Base-by-base conservation (phyloP, 1,140 invertebrate genomes). In the Drosophila rhopaloa region DNA sequence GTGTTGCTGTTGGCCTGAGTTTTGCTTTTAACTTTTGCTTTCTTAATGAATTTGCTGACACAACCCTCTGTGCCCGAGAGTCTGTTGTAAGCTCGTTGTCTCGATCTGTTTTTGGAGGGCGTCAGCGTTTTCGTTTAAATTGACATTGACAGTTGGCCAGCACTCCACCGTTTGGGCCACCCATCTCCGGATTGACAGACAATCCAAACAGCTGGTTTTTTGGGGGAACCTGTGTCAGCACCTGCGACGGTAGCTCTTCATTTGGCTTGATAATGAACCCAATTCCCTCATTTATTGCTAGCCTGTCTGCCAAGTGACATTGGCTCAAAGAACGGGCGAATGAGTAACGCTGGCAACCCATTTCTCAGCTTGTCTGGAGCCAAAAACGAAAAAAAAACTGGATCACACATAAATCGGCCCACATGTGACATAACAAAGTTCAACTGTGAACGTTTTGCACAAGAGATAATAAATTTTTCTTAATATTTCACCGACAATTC, bases 401-500 rank as follows among this genome's bases (percentile, higher is more conserved):
- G 43, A 76, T 82, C 82, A 77, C 70, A 81, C 66, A 82, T 72
- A 82, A 82, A 82, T 82, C 74, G 53, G 56, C 75, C 56, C 32
- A 60, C 66, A 81, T 54, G 60, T 88, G 82, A 85, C 83, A 86
- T 82, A 85, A 82, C 83, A 88, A 78, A 79, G 83, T 86, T 86
- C 79, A 86, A 88, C 83, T 83, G 82, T 50, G 83, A 82, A 58
- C 83, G 58, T 79, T 85, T 85, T 88, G 83, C 65, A 81, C 81
- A 88, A 88, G 74, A 88, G 79, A 79, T 88, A 82, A 88, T 88
- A 85, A 65, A 85, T 66, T 88, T 81, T 62, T 50, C 67, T 54
- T 66, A 47, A 56, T 48, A 66, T 72, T 27, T n/a, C 24, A 29
- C 59, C 47, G 46, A 60, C 58, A 62, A 54, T 65, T 54, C 61